phyloP scores from a whole-genome alignment of 1,140 invertebrate species.

The Geopemphigus sp. region DNA sequence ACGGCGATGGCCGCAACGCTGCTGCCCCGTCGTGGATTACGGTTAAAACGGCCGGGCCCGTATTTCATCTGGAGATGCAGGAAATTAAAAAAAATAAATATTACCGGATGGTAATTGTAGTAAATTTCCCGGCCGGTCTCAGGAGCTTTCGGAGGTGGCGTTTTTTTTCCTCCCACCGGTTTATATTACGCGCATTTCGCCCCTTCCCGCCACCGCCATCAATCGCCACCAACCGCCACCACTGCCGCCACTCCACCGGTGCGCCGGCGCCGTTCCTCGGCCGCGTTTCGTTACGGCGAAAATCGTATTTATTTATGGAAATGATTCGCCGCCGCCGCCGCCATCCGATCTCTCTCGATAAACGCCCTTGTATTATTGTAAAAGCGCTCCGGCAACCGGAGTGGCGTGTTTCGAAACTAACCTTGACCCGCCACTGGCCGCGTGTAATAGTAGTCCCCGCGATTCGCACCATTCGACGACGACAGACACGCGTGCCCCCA shows the following conservation, averaged over 20 bases:
- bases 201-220: no score
- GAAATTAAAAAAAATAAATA: slow-evolving; percentile 49
- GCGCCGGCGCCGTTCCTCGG: no score
- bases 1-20: neutral
- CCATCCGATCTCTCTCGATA: neutral
- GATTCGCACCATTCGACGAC: no score
- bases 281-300: neutral
- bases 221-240: no score
- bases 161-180: neutral
- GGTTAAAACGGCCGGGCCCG: slow-evolving; percentile 39
- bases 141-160: slow-evolving; percentile 23
- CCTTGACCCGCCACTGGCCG: no score
- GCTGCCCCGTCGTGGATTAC: slow-evolving; percentile 41
- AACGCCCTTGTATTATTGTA: no score
- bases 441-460: no score
- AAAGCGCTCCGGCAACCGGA: neutral
- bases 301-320: slow-evolving; percentile 22
- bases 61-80: slow-evolving; percentile 46
- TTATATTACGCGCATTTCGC: neutral
- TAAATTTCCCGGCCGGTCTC: slow-evolving; percentile 43
- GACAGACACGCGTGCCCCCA: no score
- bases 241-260: no score
- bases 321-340: neutral
- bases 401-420: no score
- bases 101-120: slow-evolving; percentile 47